Base-by-base conservation (phyloP, 2,113 vertebrate species). In the Varanus salvator region DNA sequence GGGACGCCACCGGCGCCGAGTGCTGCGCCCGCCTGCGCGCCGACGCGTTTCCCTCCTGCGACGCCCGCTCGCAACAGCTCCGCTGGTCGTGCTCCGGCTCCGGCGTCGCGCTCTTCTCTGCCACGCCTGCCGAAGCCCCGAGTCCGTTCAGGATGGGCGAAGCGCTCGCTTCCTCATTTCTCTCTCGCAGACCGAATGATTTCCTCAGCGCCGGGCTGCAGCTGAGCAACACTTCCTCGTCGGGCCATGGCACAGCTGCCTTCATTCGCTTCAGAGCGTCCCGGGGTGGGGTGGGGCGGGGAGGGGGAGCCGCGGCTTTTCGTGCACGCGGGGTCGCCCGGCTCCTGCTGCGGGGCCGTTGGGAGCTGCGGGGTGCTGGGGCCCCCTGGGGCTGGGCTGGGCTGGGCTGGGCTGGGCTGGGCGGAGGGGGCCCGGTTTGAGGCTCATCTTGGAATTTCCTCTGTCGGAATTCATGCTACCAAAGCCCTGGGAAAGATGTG, bases 91-190 rank as follows among this genome's bases (percentile, higher is more conserved):
- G 29, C 68, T 25, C 44, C 52, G 34, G 19, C 15, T 3, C 75
- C 76, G 76, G 6, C 60, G 60, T 12, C 21, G 9, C 27, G 21
- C 57, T 1, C 44, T 23, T 83, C 25, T 27, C n/a, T 68, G 60
- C 34, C 52, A 17, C 81, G 60, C 81, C 60, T 17, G 60, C 21
- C 44, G 48, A 25, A 50, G 77, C 48, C 50, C 77, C 57, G 12
- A 31, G 48, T 38, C 74, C 82, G 83, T 90, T 90, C 88, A 90
- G 88, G 88, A 50, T 80, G 88, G 85, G 44, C 17, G 88, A 17
- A 78, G 83, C 83, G 74, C 88, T 71, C 74, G 88, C 88, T 90
- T 90, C 88, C 88, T 90, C 88, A 90, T 90, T 90, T 85, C 64
- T 85, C n/a, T n/a, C 44, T 31, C 71, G 21, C 76, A 68, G 75